Conservation (phyloP, 2,888 invertebrate genomes). For the Epistrophella euchroma region DNA sequence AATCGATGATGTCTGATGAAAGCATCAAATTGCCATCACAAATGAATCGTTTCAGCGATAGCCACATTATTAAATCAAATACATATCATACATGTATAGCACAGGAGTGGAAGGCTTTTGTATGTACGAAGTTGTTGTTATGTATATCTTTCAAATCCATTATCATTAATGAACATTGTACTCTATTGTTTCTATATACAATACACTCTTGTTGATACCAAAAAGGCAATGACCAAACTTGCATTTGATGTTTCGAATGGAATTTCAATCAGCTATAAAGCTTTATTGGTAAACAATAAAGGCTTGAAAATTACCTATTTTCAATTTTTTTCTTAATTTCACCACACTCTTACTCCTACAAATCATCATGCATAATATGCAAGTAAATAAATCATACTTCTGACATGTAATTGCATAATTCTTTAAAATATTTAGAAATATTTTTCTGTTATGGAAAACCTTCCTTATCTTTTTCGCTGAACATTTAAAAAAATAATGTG, state of each 20-base stretch:
- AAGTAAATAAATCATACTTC: no score
- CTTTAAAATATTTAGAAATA: no score
- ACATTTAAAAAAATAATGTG: no score
- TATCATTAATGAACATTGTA: constrained; percentile 12
- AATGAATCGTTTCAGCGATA: neutral
- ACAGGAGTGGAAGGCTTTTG: neutral
- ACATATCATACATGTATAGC: neutral
- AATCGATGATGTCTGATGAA: constrained; percentile 1
- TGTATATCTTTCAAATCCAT: neutral
- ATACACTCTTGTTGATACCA: neutral
- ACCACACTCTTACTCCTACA: no score
- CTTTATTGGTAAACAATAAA: no score
- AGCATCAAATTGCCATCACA: constrained; percentile 10
- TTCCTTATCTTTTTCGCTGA: no score
- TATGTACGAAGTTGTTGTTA: neutral
- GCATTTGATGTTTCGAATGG: neutral
- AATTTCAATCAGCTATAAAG: neutral
- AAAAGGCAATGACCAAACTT: neutral
- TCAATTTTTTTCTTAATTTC: no score
- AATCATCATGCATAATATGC: no score
- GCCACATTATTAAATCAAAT: neutral
- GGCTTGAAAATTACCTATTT: no score
- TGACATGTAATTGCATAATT: no score
- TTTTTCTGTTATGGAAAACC: no score
- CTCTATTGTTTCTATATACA: neutral